These are phyloP conservation scores for Latrodectus hesperus DNA, from an alignment of 2,888 invertebrate genomes.

Conservation along the genomic window DNA sequence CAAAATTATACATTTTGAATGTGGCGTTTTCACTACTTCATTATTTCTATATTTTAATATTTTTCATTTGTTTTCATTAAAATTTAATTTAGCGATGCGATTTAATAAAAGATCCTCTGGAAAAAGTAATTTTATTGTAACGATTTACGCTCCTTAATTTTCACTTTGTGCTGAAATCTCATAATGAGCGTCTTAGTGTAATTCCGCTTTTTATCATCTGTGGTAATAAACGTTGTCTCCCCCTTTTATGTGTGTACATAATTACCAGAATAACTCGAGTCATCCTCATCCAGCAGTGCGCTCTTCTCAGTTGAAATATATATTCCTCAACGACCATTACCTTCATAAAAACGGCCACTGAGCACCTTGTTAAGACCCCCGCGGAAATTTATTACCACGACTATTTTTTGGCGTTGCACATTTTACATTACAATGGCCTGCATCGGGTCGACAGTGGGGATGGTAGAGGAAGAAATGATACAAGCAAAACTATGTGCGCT, in stretches of 20 bases:
- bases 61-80: too few species aligned
- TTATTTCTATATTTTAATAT: too few species aligned
- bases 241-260: constrained; percentile 1
- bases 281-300: neutral
- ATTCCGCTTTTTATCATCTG: neutral
- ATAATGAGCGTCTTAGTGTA: neutral
- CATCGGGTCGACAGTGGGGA: neutral
- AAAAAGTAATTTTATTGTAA: too few species aligned
- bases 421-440: constrained; percentile 2
- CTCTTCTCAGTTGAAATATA: neutral
- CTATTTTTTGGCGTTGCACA: neutral
- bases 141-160: too few species aligned
- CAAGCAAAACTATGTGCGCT: neutral
- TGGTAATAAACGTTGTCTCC: neutral
- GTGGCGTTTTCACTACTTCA: too few species aligned
- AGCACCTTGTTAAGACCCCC: constrained; percentile 2
- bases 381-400: neutral
- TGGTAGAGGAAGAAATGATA: neutral
- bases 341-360: neutral
- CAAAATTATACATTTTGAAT: too few species aligned
- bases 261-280: neutral
- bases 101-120: too few species aligned
- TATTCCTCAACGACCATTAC: neutral
- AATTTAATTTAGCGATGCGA: too few species aligned
- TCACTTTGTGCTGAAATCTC: neutral